These are phyloP conservation scores for Halocynthia roretzi DNA, from an alignment of 23 tunicate species.

Conservation along the genomic window DNA sequence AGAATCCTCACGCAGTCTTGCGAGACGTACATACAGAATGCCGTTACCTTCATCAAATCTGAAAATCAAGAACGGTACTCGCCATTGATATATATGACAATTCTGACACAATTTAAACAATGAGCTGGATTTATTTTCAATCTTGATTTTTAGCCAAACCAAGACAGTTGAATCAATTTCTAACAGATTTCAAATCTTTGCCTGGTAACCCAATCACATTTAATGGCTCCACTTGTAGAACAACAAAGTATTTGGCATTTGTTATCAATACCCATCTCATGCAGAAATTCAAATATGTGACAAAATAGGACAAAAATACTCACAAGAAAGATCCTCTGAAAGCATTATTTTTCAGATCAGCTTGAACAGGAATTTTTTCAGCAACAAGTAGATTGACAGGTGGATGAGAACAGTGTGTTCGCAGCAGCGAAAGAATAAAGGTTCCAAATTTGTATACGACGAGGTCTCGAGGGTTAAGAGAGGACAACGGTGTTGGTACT, in stretches of 20 bases:
- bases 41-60: conserved; percentile 92
- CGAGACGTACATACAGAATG: conserved; percentile 70
- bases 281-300: no score
- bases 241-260: no score
- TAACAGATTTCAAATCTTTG: no score
- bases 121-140: no score
- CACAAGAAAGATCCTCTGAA: conserved; percentile 96
- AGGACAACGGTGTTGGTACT: conserved; percentile 66
- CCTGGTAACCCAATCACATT: no score
- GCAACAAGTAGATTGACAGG: conserved; percentile 79
- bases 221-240: no score
- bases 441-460: conserved; percentile 87
- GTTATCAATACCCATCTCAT: no score
- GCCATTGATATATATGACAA: no score
- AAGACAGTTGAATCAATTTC: no score
- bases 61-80: not conserved
- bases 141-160: no score
- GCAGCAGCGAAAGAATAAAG: conserved; percentile 60
- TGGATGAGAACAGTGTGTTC: conserved; percentile 63
- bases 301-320: no score
- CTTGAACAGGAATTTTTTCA: conserved; percentile 61
- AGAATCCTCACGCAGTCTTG: conserved; percentile 60
- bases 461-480: conserved; percentile 58
- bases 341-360: conserved; percentile 57
- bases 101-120: no score